A percentile compares a stretch with the other conserved stretches of the same genome.
Conservation (phyloP, 2,797 vertebrate species). For the Manis crassicaudata region DNA sequence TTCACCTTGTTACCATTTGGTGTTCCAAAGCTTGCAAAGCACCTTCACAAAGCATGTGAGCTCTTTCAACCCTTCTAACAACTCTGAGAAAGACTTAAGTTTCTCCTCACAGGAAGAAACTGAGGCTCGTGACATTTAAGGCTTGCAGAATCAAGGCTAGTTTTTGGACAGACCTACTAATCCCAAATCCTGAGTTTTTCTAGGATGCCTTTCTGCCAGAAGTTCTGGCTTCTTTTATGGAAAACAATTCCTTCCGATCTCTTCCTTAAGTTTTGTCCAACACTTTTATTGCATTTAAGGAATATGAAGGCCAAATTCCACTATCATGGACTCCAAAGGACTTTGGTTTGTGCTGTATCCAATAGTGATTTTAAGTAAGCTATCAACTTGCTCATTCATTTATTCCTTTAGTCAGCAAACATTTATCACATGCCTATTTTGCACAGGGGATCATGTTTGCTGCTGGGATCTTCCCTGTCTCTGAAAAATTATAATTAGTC, state of each 20-base stretch:
- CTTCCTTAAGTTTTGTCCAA: not conserved
- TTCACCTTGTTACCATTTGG: not conserved
- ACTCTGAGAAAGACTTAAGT: not conserved
- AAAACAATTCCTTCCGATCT: not conserved
- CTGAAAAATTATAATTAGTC: not conserved
- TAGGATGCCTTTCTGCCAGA: not conserved
- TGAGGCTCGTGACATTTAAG: not conserved
- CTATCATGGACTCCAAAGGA: not conserved
- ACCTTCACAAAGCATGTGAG: not conserved
- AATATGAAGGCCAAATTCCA: constrained; percentile 45
- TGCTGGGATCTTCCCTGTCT: not conserved
- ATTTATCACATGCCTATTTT: not conserved
- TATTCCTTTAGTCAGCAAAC: not conserved
- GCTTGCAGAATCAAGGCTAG: too few species aligned
- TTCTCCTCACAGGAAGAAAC: not conserved
- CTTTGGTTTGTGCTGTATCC: not conserved
- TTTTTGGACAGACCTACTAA: not conserved
- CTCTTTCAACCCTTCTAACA: not conserved
- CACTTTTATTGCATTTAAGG: not conserved
- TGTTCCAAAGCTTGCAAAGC: not conserved
- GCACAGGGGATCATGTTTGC: not conserved
- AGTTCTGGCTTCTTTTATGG: not conserved
- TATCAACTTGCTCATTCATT: not conserved
- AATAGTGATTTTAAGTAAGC: not conserved
- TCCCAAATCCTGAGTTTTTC: not conserved